These are phyloP conservation scores for Riparia riparia DNA, from an alignment of 2,113 vertebrate genomes.

Conservation along the genomic window DNA sequence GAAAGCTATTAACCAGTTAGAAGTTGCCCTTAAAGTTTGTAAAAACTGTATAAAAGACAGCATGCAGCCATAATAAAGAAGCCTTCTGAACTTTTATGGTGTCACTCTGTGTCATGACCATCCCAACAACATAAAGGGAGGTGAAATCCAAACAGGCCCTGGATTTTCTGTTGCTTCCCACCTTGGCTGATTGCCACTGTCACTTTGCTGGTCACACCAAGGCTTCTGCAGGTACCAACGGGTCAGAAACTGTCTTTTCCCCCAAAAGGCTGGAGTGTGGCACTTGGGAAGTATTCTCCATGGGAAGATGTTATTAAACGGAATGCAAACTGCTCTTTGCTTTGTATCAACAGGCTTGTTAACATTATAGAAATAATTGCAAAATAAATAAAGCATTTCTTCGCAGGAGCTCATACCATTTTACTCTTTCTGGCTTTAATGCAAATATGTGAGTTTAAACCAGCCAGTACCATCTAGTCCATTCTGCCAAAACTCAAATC, in stretches of 20 bases:
- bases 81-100: too few species aligned
- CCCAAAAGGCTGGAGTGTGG: neutral
- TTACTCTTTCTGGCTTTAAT: neutral
- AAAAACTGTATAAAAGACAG: too few species aligned
- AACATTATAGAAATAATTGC: neutral
- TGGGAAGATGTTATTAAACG: neutral
- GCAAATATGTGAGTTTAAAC: neutral
- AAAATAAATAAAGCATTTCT: neutral
- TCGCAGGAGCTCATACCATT: neutral
- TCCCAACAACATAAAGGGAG: neutral
- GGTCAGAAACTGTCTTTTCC: neutral
- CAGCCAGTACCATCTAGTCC: neutral
- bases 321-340: neutral
- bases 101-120: too few species aligned
- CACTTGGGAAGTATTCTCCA: neutral
- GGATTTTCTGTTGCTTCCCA: neutral
- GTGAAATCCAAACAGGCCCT: neutral
- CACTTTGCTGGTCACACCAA: neutral
- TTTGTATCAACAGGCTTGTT: neutral
- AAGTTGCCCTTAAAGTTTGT: too few species aligned
- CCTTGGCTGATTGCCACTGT: neutral
- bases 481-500: neutral
- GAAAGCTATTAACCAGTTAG: too few species aligned
- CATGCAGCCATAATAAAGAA: too few species aligned
- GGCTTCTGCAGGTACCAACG: accelerated